Evolutionary conservation across 64 coral and sea anemone species (phyloP), one percentile per base, ranked within the genome.

Genomic region (Platygyra sinensis): DNA sequence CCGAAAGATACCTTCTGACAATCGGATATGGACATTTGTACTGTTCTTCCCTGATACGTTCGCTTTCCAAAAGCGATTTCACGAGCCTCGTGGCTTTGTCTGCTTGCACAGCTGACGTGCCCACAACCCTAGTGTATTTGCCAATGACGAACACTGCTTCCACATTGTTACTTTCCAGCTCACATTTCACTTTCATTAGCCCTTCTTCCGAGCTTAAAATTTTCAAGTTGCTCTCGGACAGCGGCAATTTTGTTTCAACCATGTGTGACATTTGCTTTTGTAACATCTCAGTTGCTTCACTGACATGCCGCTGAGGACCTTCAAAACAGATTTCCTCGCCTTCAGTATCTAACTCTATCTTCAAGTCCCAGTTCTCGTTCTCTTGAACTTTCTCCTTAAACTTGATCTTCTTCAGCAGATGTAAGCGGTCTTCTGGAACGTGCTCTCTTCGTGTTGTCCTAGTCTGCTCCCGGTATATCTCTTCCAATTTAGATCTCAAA

Each of bases 361-460:
- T 46, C 42, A 46, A 8, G 3, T 6, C 0, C 42, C 7, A 7
- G 6, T 8, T 46, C 42, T 46, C n/a, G n/a, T n/a, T 46, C 42
- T 46, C 42, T 46, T 46, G 3, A 46, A 46, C 5, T 46, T 46
- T 46, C 42, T 6, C 5, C 42, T 5, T 5, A 46, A 46, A 46
- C 42, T 46, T 46, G 42, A 46, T 7, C 42, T 46, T 46, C 42
- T 5, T 46, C 42, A 46, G 42, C 42, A 46, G 42, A 36, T 62
- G 74, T 76, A 89, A 75, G 57, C 73, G 65, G 83, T 93, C 86
- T 89, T 89, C 27, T 9, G 79, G 57, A 93, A 89, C 62, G 9
- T 74, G 20, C 42, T 63, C 20, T 80, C 27, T 54, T 74, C 22
- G 67, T 64, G n/a, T 71, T 76, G 89, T 93, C 33, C 39, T 82